Evolutionary conservation across 35 echinoderm and acorn worm genomes (phyloP), one percentile per base, ranked within the genome.

Genomic region (Stichopus chloronotus): DNA sequence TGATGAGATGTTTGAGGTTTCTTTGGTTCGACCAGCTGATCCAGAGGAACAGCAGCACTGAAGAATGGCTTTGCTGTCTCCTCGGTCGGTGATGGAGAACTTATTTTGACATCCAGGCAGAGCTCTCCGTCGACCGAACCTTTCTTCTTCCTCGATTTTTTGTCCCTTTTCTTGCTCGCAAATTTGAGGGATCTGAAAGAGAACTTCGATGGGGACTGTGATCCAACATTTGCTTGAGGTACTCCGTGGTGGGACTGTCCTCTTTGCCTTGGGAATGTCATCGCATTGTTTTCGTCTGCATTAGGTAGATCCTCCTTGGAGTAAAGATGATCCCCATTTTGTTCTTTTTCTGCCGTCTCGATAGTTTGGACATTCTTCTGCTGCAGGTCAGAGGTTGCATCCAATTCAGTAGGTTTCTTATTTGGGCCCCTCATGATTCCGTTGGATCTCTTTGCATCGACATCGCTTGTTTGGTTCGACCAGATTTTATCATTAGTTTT

Each of bases 81-180:
- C 4, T 24, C 87, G 19, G 59, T n/a, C 9, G 87, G 87, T 8
- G 87, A 71, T 23, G 87, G 87, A 4, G 87, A 89, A 30, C 87
- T 71, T 9, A 89, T 89, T n/a, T 69, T 89, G 4, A 89, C 17
- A 89, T 89, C 87, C 23, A 89, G 25, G 57, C 87, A 89, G 16
- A 89, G 52, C 10, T 89, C 87, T 65, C 87, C 60, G 22, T 63
- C 52, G 22, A 85, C 9, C 23, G 21, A 89, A 54, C 57, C 7
- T 16, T 89, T 55, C 52, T 89, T 71, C 57, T 71, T 89, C 60
- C 60, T 72, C 20, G 82, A 85, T 23, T 63, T 63, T 72, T 72
- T 89, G 9, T n/a, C 5, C 58, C 23, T 89, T 8, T 89, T 89
- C 87, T 72, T 89, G 52, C 87, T 89, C 9, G 8, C 87, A 72